phyloP scores from a whole-genome alignment of 2,113 vertebrate genomes.

The Thamnaconus septentrionalis region DNA sequence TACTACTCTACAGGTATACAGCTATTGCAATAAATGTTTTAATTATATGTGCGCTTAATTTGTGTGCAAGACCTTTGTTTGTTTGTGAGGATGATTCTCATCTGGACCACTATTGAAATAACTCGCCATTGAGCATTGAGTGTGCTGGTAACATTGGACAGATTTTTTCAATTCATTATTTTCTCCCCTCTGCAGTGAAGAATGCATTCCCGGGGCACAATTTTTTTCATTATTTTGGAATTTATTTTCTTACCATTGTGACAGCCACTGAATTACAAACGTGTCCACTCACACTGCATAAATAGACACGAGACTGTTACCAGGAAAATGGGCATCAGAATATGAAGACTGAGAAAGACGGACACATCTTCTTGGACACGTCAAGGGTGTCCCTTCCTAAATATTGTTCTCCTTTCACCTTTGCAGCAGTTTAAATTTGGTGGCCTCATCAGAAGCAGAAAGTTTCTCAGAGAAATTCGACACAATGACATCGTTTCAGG shows the following conservation, averaged over 20 bases:
- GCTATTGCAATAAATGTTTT: constrained; percentile 99
- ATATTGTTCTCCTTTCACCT: too few species aligned
- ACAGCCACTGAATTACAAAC: neutral
- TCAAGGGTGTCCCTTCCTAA: too few species aligned
- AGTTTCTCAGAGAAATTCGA: too few species aligned
- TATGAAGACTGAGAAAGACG: too few species aligned
- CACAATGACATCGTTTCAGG: too few species aligned
- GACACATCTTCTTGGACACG: too few species aligned
- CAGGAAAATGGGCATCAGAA: neutral
- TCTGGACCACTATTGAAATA: neutral
- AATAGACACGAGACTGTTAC: constrained; percentile 3
- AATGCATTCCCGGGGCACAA: neutral
- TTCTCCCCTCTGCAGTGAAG: neutral
- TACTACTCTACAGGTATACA: constrained; percentile 97
- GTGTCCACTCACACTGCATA: neutral
- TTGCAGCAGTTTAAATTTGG: too few species aligned
- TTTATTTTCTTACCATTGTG: neutral
- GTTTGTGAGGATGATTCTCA: constrained; percentile 8
- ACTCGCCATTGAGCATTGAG: too few species aligned
- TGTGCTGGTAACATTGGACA: neutral
- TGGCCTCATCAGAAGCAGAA: too few species aligned
- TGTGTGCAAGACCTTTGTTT: constrained; percentile 37
- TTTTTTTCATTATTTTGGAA: neutral
- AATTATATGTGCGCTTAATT: constrained; percentile 80
- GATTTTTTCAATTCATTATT: neutral